These are phyloP conservation scores for Spinus olivaceus DNA, from an alignment of 2,797 vertebrate species.

Conservation along the genomic window DNA sequence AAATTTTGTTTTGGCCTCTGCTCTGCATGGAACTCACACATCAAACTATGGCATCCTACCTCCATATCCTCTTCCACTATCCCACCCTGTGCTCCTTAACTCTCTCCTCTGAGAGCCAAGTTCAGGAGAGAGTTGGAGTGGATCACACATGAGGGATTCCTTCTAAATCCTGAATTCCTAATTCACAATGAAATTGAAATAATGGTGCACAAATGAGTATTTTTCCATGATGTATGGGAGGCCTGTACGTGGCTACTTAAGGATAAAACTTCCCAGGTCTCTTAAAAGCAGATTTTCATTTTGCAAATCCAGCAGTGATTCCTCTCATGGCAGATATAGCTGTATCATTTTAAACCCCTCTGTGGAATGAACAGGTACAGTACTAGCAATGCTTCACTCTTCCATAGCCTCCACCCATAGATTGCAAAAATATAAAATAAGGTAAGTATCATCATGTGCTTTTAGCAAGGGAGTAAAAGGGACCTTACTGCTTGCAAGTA, in stretches of 20 bases:
- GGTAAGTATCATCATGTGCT: background rate
- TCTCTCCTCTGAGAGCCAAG: background rate
- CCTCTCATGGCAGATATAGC: background rate
- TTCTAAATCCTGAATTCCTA: background rate
- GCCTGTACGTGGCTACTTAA: fast-evolving
- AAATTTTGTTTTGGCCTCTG: background rate
- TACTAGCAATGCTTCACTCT: background rate
- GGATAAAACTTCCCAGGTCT: background rate
- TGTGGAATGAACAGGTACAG: background rate
- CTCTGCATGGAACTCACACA: conserved; percentile 20
- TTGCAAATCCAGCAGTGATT: background rate
- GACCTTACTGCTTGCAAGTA: background rate
- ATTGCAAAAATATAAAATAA: background rate
- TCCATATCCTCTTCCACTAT: background rate
- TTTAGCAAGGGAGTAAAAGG: background rate
- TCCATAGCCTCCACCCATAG: background rate
- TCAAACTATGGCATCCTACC: background rate
- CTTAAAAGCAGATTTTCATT: background rate
- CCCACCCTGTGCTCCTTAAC: background rate
- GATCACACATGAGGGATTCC: background rate
- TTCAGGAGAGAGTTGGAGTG: background rate
- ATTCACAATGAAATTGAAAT: conserved; percentile 28
- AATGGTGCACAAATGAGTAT: conserved; percentile 31
- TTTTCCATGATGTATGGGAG: background rate
- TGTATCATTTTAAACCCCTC: background rate